Percentiles rank a stretch among this genome's conserved stretches.
Evolutionary conservation across 35 echinoderm and acorn worm genomes (phyloP).

Genomic region (Hemicentrotus pulcherrimus): DNA sequence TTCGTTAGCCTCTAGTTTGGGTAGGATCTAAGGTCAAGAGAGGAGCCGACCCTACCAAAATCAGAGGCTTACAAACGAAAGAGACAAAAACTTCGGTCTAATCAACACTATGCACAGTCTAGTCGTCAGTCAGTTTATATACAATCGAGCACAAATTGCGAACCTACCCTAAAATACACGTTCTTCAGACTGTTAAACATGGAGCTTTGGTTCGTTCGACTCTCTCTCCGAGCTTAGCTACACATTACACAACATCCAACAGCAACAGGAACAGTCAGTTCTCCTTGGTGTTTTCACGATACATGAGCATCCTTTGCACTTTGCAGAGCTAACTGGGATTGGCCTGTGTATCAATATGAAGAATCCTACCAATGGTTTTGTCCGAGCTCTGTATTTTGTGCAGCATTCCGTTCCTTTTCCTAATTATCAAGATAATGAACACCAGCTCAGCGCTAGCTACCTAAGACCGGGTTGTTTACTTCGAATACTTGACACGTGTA

Average conservation of each 20-base stretch:
- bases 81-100: no score
- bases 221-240: neutral
- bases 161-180: neutral
- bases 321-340: neutral
- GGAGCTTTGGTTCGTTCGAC: neutral
- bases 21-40: no score
- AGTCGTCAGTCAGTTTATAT: neutral
- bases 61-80: no score
- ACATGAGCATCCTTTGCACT: neutral
- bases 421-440: no score
- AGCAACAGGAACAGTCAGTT: neutral
- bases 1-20: no score
- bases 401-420: neutral
- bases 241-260: neutral
- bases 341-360: neutral
- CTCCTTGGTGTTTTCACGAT: neutral
- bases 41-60: no score
- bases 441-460: no score
- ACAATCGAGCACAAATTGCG: neutral
- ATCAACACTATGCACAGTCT: no score
- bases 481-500: neutral
- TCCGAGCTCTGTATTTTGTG: neutral
- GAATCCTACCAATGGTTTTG: neutral
- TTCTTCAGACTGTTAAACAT: no score
- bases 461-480: conserved; percentile 6